Base-by-base conservation (phyloP, 2,797 vertebrate genomes). In the Lithobates sylvaticus region DNA sequence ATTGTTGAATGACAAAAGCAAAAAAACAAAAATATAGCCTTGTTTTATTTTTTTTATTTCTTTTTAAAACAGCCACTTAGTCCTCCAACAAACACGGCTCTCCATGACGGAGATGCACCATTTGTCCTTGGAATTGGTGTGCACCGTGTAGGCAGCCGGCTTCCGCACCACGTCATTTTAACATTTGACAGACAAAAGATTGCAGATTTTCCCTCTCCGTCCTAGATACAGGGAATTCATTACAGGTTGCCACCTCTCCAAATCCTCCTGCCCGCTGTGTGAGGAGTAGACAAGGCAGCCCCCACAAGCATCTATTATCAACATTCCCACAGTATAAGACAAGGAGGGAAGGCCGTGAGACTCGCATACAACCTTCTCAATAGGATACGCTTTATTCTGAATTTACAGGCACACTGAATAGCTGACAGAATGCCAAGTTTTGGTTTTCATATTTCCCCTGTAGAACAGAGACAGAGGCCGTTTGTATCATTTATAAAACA, bases 91-190 rank as follows among this genome's bases (percentile, higher is more conserved):
- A 79, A 50, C 32, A 69, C 18, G 69, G 69, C 44, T 79, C 61
- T 79, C 64, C 39, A 39, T 39, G 39, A 39, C 39, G 39, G 61
- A 68, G 65, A 79, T 21, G 77, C 65, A n/a, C 16, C 36, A 18
- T 61, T 69, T 72, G 78, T 61, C 78, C 78, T 72, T 81, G 78
- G 78, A 58, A 16, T 12, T 32, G 44, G 26, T 29, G 50, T 54
- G 78, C 16, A 26, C 67, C 26, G 78, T 81, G 78, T 72, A 72
- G 78, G 47, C 78, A 80, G 65, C 15, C 78, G 3, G 78, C 78
- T 70, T 81, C 68, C 29, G 10, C 12, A 39, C 29, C 47, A 58
- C 78, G 65, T 71, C 78, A 81, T 32, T 50, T 29, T 34, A 0
- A 81, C 34, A 23, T 32, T 8, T 36, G 47, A 81, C 27, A 70